Conservation (phyloP, 2,113 vertebrate genomes). For the Ciconia maguari region DNA sequence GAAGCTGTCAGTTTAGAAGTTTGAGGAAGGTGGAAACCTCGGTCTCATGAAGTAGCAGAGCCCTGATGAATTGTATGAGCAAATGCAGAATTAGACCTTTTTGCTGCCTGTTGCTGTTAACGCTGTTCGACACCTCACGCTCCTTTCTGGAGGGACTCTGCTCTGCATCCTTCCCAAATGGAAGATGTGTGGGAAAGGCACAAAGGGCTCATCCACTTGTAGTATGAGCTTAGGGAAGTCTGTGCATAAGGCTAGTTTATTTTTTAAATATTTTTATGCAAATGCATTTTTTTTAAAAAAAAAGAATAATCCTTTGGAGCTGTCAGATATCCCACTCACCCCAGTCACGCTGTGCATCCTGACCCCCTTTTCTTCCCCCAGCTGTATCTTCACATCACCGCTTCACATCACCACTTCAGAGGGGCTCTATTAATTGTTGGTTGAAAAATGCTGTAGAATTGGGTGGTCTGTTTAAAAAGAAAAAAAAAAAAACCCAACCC, state of each 20-base stretch:
- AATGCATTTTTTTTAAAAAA: too few species aligned
- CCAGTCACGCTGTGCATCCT: not conserved
- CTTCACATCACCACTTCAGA: not conserved
- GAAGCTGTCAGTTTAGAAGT: not conserved
- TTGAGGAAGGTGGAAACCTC: not conserved
- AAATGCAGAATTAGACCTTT: not conserved
- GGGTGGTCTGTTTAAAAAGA: not conserved
- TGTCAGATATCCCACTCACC: too few species aligned
- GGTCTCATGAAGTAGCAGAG: not conserved
- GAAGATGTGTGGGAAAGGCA: not conserved
- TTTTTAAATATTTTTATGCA: not conserved
- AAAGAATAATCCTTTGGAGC: not conserved
- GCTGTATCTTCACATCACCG: not conserved
- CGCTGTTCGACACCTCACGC: rapidly evolving
- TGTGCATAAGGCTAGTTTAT: not conserved
- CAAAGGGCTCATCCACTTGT: not conserved
- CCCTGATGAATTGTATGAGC: not conserved
- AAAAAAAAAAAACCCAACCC: not conserved
- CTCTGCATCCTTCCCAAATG: not conserved
- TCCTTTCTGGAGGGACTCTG: not conserved
- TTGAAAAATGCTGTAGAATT: not conserved
- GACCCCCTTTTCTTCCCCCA: not conserved
- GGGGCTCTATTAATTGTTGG: not conserved
- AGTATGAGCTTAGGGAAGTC: too few species aligned
- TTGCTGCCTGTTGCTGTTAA: not conserved